phyloP scores from a whole-genome alignment of 2,797 vertebrate species.

The Lagocephalus sceleratus region DNA sequence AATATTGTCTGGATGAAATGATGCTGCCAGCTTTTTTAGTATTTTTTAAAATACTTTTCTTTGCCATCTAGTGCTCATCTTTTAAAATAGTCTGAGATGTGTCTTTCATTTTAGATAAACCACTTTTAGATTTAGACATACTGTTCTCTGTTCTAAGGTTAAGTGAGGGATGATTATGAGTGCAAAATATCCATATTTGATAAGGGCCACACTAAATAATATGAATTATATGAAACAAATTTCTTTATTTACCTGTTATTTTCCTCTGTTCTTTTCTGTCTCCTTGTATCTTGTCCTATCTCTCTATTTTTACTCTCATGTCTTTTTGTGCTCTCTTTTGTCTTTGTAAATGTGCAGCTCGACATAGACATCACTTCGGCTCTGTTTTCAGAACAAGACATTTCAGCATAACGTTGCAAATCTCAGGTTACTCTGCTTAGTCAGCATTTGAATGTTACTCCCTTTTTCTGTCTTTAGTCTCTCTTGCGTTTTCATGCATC shows the following conservation, averaged over 20 bases:
- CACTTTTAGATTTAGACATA: no score
- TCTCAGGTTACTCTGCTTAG: neutral
- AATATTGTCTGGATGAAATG: constrained; percentile 1
- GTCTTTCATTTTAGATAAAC: no score
- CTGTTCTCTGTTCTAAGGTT: no score
- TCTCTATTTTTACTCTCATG: constrained; percentile 12
- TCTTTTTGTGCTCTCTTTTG: constrained; percentile 25
- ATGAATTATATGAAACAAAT: neutral
- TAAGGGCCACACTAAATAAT: no score
- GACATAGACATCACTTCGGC: constrained; percentile 42
- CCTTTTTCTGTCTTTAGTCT: neutral
- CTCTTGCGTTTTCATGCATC: neutral
- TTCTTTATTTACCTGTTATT: neutral
- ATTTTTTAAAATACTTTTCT: no score
- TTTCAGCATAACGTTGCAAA: constrained; percentile 10
- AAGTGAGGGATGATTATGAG: no score
- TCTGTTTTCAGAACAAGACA: constrained; percentile 22
- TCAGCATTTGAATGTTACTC: neutral
- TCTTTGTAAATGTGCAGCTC: constrained; percentile 16
- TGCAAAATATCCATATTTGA: no score
- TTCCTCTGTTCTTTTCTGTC: constrained; percentile 3
- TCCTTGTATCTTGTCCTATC: constrained; percentile 15
- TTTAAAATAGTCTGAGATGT: no score
- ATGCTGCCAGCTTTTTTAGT: neutral
- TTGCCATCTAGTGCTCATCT: no score